Base-by-base conservation (phyloP, 2,797 vertebrate genomes). In the Clamator glandarius region DNA sequence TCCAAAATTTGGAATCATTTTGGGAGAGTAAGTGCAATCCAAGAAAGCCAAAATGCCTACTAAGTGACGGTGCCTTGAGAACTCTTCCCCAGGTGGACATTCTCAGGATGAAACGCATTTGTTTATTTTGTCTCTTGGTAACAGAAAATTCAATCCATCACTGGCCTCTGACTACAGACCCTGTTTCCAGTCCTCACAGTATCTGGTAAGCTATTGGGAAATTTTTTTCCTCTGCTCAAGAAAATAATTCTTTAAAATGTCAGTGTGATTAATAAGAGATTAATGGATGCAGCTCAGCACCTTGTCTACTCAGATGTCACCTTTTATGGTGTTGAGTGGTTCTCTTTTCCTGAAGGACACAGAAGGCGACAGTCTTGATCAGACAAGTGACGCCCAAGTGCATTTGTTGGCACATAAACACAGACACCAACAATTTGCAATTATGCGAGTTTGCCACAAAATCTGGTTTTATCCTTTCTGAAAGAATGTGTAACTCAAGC, bases 241-340 rank as follows among this genome's bases (percentile, higher is more conserved):
- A 93, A 94, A 92, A 87, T 80, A 6, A 84, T 77, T 31, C 67
- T 82, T 95, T 91, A 95, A 96, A 94, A 95, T 64, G 73, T 77
- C 79, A 89, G 41, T 4, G 8, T 87, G 67, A 92, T 92, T 94
- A 92, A 72, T 74, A 92, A 78, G 61, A 91, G 64, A 89, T 92
- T 92, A 89, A 94, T 77, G 85, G 67, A 88, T 51, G 46, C 74
- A 81, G 50, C 25, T 87, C 66, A 89, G 69, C 31, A 54, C 50
- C 39, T 54, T 92, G n/a, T 80, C 87, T 92, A 67, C 63, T 96
- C 81, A 92, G 89, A 95, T 87, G 67, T 89, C 69, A 85, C 92
- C 75, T 92, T 87, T 89, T 77, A 76, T 80, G 80, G 61, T 69
- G 39, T 72, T 73, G 58, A 51, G 63, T 1, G 1, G 50, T 61